Evolutionary conservation across 2,113 vertebrate genomes (phyloP).

Genomic region (Mustelus asterias): DNA sequence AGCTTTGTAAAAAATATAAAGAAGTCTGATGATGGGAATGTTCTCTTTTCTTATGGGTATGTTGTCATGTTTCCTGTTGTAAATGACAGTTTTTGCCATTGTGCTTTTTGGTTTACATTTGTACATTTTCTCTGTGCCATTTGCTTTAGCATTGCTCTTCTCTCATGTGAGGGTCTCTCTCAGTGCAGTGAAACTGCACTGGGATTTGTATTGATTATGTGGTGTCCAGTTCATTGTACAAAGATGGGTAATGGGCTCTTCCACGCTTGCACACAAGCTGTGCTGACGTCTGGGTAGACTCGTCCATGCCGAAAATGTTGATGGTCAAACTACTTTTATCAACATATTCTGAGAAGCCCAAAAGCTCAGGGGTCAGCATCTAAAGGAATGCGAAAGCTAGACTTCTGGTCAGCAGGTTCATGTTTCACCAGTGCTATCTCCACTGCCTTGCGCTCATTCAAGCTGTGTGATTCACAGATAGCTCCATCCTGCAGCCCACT

Average conservation of each 20-base stretch:
- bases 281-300: background rate
- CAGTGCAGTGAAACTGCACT: background rate
- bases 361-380: background rate
- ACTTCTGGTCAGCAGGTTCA: background rate
- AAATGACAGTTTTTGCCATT: background rate
- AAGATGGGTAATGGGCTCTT: background rate
- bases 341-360: background rate
- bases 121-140: background rate
- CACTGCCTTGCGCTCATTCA: background rate
- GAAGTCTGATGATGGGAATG: background rate
- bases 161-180: background rate
- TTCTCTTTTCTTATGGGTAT: background rate
- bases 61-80: background rate
- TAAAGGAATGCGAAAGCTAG: background rate
- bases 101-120: background rate
- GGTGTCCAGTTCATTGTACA: background rate
- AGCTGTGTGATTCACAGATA: background rate
- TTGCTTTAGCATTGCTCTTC: background rate
- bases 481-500: background rate
- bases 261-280: background rate
- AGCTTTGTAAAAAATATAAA: background rate
- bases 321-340: background rate
- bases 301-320: background rate
- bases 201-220: background rate
- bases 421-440: background rate